phyloP scores from a whole-genome alignment of 2,113 vertebrate species.

The Taxidea taxus region DNA sequence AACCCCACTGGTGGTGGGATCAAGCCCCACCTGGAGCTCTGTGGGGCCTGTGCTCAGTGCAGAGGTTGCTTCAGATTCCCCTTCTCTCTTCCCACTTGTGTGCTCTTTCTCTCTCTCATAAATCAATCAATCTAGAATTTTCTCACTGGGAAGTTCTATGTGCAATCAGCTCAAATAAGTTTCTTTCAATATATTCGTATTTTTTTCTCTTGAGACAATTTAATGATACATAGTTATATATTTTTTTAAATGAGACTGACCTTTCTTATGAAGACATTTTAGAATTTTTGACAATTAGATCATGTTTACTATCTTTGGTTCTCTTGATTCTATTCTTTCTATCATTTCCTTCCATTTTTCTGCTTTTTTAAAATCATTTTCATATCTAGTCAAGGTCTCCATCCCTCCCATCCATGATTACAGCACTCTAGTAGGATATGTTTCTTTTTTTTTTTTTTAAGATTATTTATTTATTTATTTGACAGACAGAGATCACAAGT shows the following conservation, averaged over 20 bases:
- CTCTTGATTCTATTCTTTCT: background rate
- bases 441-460: no score
- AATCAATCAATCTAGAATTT: background rate
- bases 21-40: background rate
- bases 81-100: background rate
- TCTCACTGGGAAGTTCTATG: background rate
- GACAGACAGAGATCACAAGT: no score
- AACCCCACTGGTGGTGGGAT: background rate
- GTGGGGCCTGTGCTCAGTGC: background rate
- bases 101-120: background rate
- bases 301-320: background rate
- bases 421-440: rapidly evolving
- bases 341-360: background rate
- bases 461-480: no score
- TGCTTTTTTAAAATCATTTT: background rate
- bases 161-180: background rate
- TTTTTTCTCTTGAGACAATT: background rate
- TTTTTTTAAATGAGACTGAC: background rate
- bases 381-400: background rate
- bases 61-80: background rate
- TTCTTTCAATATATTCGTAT: background rate
- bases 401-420: no score
- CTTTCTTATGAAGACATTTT: background rate
- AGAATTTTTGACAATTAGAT: background rate
- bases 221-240: background rate